Evolutionary conservation across 2,113 vertebrate genomes (phyloP), one percentile per base, ranked within the genome.

Genomic region (Notarius quadriscutis): DNA sequence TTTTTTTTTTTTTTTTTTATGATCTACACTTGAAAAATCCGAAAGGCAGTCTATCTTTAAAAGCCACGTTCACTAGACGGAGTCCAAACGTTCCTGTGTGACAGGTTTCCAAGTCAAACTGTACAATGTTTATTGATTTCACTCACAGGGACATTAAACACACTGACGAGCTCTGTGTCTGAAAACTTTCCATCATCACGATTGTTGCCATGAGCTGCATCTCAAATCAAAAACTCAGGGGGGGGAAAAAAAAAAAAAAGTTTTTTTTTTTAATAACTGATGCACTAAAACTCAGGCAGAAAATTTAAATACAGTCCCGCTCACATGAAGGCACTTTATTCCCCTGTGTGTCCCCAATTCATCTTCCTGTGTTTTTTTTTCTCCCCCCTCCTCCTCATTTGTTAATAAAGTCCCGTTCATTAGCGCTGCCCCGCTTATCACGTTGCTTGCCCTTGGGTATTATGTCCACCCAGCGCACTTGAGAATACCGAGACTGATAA

Each of bases 401-500:
- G 74, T 78, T 78, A 77, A 78, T 78, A 51, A 85, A 78, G 58
- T 14, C 25, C 58, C 77, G 63, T 77, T 85, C 84, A 78, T 77
- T 85, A 85, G 84, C 30, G n/a, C 74, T 12, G 25, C 25, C 10
- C 25, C 12, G 63, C 63, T 65, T 27, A 65, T 65, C 25, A n/a
- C 9, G 7, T 11, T 65, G 63, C 27, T 27, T 65, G 25, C 63
- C n/a, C 63, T 27, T n/a, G 25, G 63, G 63, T 65, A 10, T 72
- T 74, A 74, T 74, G 67, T 84, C 15, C 67, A 48, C 69, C 25
- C 41, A 14, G 30, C 4, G 34, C 72, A 7, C 72, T 7, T 34
- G 71, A 63, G 58, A 77, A 51, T 22, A 30, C 18, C 2, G 34
- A 62, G 80, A 7, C 1, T 11, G 15, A 62, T 41, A 62, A 81